Conservation (phyloP, 2,113 vertebrate species). For the Dromiciops gliroides region DNA sequence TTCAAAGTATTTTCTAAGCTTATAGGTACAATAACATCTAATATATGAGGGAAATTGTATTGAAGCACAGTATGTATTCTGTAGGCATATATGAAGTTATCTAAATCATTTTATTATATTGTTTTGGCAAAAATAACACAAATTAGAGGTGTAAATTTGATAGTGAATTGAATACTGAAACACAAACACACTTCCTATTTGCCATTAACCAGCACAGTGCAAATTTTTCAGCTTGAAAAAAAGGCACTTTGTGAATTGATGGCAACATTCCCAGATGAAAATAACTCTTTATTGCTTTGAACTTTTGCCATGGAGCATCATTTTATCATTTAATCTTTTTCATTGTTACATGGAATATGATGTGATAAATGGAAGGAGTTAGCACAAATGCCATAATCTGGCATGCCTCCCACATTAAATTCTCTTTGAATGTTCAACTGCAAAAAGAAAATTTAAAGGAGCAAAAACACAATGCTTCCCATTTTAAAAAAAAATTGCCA, state of each 20-base stretch:
- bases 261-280: constrained; percentile 60
- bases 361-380: constrained; percentile 53
- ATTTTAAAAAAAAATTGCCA: not conserved
- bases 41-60: not conserved
- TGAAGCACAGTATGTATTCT: not conserved
- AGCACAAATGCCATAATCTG: not conserved
- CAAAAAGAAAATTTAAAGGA: not conserved
- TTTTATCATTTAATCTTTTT: constrained; percentile 62
- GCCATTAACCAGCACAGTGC: constrained; percentile 16
- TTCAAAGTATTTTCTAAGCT: not conserved
- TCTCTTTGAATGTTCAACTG: not conserved
- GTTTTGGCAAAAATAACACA: constrained; percentile 24
- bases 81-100: not conserved
- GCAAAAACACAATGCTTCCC: not conserved
- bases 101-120: not conserved
- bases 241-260: constrained; percentile 26
- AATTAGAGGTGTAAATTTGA: constrained; percentile 47
- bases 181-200: constrained; percentile 20
- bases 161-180: constrained; percentile 49
- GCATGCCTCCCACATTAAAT: not conserved
- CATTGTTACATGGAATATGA: constrained; percentile 63
- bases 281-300: constrained; percentile 59
- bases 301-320: constrained; percentile 43
- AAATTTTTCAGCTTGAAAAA: constrained; percentile 47
- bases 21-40: not conserved